phyloP scores from a whole-genome alignment of 2,797 vertebrate genomes.

The Mormyrus proboscirostris region DNA sequence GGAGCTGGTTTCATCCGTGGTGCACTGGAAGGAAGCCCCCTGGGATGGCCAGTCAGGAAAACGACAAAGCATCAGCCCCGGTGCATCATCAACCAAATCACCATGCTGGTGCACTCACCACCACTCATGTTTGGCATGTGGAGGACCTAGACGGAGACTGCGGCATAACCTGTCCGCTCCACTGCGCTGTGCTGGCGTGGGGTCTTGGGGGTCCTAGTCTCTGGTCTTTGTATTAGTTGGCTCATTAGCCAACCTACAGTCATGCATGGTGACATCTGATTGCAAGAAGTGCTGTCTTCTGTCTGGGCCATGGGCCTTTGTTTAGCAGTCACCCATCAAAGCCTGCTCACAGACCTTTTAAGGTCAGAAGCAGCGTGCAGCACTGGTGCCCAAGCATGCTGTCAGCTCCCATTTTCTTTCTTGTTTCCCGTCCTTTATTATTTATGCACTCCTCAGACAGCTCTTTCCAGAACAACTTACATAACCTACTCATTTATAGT shows the following conservation, averaged over 20 bases:
- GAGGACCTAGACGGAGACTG: not conserved
- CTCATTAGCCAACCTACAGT: not conserved
- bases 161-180: not conserved
- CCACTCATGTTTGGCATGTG: not conserved
- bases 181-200: not conserved
- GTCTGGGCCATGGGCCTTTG: not conserved
- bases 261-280: not conserved
- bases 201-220: not conserved
- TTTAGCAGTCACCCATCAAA: not conserved
- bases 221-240: not conserved
- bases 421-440: not conserved
- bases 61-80: not conserved
- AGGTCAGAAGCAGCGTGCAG: not conserved
- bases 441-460: not conserved
- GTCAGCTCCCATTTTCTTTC: not conserved
- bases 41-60: not conserved
- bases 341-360: not conserved
- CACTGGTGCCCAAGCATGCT: not conserved
- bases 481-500: not conserved
- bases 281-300: not conserved
- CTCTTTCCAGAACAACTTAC: not conserved
- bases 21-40: not conserved
- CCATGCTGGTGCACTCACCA: not conserved
- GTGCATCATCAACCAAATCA: not conserved
- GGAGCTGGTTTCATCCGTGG: constrained; percentile 6